These are phyloP conservation scores for Rissa tridactyla DNA, from an alignment of 2,113 vertebrate species.

Conservation along the genomic window DNA sequence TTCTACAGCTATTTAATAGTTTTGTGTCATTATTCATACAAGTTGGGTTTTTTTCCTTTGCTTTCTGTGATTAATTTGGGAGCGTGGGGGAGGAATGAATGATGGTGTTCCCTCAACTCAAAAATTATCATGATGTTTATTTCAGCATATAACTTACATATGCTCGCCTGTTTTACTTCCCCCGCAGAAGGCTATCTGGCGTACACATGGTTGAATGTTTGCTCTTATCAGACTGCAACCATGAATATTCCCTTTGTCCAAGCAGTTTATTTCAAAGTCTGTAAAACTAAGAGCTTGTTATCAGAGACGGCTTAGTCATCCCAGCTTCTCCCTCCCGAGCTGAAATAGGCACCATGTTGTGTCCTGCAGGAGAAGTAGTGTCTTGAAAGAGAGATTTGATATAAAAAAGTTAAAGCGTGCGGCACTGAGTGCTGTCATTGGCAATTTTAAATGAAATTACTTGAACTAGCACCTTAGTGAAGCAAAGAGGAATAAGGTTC, in stretches of 20 bases:
- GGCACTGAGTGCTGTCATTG: neutral
- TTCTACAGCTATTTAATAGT: neutral
- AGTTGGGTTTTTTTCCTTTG: neutral
- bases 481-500: neutral
- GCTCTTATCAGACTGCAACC: neutral
- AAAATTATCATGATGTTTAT: neutral
- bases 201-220: neutral
- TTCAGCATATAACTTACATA: neutral
- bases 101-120: neutral
- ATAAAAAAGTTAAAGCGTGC: neutral
- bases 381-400: neutral
- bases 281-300: neutral
- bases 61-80: slow-evolving; percentile 11
- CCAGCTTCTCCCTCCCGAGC: neutral
- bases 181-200: neutral
- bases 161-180: neutral
- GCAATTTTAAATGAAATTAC: neutral
- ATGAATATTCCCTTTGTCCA: neutral
- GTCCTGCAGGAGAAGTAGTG: neutral
- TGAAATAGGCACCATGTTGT: neutral
- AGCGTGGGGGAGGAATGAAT: neutral
- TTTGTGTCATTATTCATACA: neutral
- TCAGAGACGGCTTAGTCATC: neutral
- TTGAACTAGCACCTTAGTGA: neutral
- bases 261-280: slow-evolving; percentile 16